Conservation (phyloP, 2,797 vertebrate species). For the Tokudaia tokunoshimensis region DNA sequence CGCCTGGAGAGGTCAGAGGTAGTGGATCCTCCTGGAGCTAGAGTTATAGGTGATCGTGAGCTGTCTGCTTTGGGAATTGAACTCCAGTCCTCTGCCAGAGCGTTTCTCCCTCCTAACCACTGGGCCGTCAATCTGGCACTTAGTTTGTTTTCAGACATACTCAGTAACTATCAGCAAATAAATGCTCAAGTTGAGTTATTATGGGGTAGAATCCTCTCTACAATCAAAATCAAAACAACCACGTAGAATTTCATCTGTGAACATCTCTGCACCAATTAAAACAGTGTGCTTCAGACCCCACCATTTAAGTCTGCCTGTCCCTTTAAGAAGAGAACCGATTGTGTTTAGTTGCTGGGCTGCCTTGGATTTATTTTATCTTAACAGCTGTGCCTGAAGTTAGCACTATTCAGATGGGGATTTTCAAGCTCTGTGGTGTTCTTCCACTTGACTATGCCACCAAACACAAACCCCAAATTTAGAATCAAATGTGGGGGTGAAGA, state of each 20-base stretch:
- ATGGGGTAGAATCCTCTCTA: background rate
- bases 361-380: conserved; percentile 86
- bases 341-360: conserved; percentile 76
- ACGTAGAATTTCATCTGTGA: conserved; percentile 47
- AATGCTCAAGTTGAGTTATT: conserved; percentile 26
- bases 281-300: background rate
- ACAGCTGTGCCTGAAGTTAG: conserved; percentile 87
- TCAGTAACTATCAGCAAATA: conserved; percentile 27
- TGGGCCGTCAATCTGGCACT: background rate
- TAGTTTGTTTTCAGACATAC: background rate
- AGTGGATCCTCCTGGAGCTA: background rate
- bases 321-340: conserved; percentile 84
- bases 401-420: conserved; percentile 83
- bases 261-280: conserved; percentile 42
- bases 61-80: background rate
- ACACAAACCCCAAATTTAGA: conserved; percentile 64
- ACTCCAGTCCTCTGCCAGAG: background rate
- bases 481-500: background rate
- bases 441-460: conserved; percentile 60
- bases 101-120: background rate
- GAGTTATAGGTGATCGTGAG: background rate
- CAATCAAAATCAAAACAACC: conserved; percentile 44
- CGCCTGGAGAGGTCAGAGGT: background rate
- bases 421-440: conserved; percentile 76
- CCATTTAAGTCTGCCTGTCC: conserved; percentile 55